Base-by-base conservation (phyloP, 2,888 invertebrate genomes). In the Nemotelus pantherinus region DNA sequence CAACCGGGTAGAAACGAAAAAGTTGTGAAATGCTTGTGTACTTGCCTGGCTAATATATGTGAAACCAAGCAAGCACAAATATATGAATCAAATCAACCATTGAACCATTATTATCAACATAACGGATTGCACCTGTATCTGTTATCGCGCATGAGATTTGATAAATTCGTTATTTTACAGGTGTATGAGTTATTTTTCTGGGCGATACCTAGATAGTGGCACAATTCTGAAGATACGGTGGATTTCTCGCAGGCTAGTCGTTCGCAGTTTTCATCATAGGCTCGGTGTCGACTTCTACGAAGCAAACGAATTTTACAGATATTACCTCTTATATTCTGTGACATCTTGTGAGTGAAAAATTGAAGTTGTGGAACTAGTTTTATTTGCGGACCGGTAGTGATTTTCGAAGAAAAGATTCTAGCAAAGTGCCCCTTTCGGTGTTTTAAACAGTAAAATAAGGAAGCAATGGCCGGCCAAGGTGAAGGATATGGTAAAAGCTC, bases 401-500 rank as follows among this genome's bases (percentile, higher is more conserved):
- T 7, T 50, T 50, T 50, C 9, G 50, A 5, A 9, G 45, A 67
- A 67, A 47, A 39, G 25, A 45, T 3, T 67, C 47, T 4, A 47
- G 43, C 6, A 45, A 67, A 25, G 9, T 10, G 6, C 3, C 25
- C 25, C 25, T 25, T 25, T 25, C 25, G 25, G 25, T 25, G 25
- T 25, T 25, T 5, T 47, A 48, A 47, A 67, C 45, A 67, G 67
- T 67, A 48, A 48, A 72, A 41, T 75, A 5, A 64, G 48, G 64
- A 25, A 7, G 10, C 9, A 4, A 77, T 77, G 76, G 68, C 68
- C 3, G 68, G 75, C 41, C 25, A 68, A 77, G 60, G 76, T 41
- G 76, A 77, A 58, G 58, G 68, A 77, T 77, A 68, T 58, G 57
- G 58, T 80, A 85, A 84, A 68, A 74, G 82, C 64, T 76, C 82